phyloP scores from a whole-genome alignment of 2,797 vertebrate species.

The Acropternis orthonyx region DNA sequence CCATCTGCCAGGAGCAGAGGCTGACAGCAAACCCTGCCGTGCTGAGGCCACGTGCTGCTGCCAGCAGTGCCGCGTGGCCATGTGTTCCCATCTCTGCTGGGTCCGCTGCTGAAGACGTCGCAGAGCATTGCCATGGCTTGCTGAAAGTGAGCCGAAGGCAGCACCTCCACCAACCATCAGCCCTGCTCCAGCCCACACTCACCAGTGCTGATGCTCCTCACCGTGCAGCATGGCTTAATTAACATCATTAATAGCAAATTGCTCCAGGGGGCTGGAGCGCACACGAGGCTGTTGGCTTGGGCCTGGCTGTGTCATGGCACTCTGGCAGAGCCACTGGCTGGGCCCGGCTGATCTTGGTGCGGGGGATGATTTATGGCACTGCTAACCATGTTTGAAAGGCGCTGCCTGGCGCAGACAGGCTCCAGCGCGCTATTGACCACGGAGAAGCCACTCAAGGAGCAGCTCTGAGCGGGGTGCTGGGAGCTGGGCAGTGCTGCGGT shows the following conservation, averaged over 20 bases:
- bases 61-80: accelerated
- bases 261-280: constrained; percentile 5
- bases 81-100: neutral
- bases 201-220: constrained; percentile 38
- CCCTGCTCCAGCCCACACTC: neutral
- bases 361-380: constrained; percentile 19
- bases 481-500: accelerated
- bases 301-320: neutral
- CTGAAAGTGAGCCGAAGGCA: neutral
- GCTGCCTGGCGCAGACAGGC: neutral
- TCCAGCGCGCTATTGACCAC: neutral
- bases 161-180: too few species aligned
- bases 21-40: neutral
- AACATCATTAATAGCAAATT: constrained; percentile 77
- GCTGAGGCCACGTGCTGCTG: neutral
- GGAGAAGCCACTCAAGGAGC: neutral
- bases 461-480: accelerated
- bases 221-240: constrained; percentile 64
- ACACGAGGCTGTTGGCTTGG: accelerated
- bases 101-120: accelerated
- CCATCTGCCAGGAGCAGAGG: neutral
- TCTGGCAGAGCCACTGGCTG: accelerated
- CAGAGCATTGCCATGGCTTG: accelerated
- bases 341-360: accelerated
- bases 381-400: constrained; percentile 27